Conservation (phyloP, 2,797 vertebrate species). For the Enteromius fasciolatus region DNA sequence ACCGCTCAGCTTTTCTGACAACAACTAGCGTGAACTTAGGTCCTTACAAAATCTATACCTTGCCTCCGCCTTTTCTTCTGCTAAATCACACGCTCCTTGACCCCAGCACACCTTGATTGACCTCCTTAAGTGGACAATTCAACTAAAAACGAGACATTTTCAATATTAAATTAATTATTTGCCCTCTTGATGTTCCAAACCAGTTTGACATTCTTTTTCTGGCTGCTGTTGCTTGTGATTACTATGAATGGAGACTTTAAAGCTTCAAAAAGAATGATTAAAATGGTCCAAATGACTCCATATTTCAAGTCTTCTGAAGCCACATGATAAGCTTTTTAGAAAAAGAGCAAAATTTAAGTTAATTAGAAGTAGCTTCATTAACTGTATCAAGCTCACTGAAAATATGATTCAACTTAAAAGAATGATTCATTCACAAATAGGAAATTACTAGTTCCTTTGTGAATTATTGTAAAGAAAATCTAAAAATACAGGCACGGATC, state of each 20-base stretch:
- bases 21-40: not conserved
- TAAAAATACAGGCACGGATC: not conserved
- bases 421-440: not conserved
- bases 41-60: not conserved
- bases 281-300: not conserved
- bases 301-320: not conserved
- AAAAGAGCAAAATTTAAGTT: not conserved
- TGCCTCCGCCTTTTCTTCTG: not conserved
- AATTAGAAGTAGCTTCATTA: not conserved
- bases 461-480: not conserved
- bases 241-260: not conserved
- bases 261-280: not conserved
- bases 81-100: not conserved
- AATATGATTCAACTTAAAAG: not conserved
- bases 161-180: not conserved
- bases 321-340: not conserved
- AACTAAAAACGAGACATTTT: not conserved
- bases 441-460: not conserved
- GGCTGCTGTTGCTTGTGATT: not conserved
- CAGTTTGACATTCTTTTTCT: not conserved
- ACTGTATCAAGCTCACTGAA: not conserved
- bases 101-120: not conserved
- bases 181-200: not conserved
- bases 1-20: not conserved
- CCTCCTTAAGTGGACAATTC: not conserved